Base-by-base conservation (phyloP, 2,113 vertebrate genomes). In the Nibea coibor region DNA sequence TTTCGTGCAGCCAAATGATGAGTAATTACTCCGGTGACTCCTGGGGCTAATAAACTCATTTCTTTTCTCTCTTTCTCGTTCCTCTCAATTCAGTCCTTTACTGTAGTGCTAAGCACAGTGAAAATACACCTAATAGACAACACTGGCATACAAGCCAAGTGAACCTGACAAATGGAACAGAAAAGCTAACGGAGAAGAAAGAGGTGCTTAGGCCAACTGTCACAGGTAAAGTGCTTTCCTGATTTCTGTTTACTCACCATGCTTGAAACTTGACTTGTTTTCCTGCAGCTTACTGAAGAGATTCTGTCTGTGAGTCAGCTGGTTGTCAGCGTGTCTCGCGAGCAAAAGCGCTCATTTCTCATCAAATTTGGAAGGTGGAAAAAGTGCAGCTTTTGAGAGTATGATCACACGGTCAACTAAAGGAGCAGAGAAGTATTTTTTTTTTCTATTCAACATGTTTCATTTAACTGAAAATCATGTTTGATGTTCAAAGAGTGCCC, bases 81-180 rank as follows among this genome's bases (percentile, higher is more conserved):
- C 57, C 47, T 78, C 82, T 78, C 82, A 47, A 71, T 86, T 84
- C 67, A 61, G 42, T 59, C 28, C 54, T 83, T 79, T 59, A 89
- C 87, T 84, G 86, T 78, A 89, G 85, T 75, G 84, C 81, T 87
- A 78, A 90, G 84, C 87, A 84, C 84, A 86, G 86, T 81, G 85
- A 88, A 85, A 92, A 92, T 75, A 88, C 88, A 86, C 78, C 88
- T 94, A 92, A 93, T 93, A 91, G 91, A 93, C 92, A 93, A 89
- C 83, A 81, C 80, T 87, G 91, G 89, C 92, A 92, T 68, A 82
- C 80, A 82, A 76, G 82, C 86, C 92, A 92, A 95, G 93, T 94
- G 92, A 94, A 95, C 89, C 89, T 94, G 95, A 95, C 95, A 95
- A 95, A 95, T 94, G 91, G 92, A 94, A 94, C 93, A 91, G 91